A percentile compares a stretch with the other conserved stretches of the same genome.
Evolutionary conservation across 2,888 invertebrate genomes (phyloP).

Genomic region (Nymphalis polychloros): DNA sequence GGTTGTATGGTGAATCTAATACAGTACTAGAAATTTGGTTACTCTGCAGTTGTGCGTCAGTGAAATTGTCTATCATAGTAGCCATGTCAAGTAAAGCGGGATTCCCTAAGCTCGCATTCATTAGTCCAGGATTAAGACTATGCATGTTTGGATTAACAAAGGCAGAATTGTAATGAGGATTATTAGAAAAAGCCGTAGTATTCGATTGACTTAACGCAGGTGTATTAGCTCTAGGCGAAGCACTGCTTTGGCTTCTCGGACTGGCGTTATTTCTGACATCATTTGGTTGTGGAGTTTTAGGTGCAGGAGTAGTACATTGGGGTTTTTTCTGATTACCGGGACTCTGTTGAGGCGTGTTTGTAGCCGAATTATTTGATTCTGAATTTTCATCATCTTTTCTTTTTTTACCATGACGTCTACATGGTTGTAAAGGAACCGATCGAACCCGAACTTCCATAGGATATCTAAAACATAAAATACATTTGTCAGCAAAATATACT

Average conservation of each 20-base stretch:
- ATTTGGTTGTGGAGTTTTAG: conserved; percentile 67
- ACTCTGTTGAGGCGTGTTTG: conserved; percentile 61
- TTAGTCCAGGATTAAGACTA: conserved; percentile 67
- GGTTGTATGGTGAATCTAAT: conserved; percentile 85
- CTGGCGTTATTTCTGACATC: conserved; percentile 70
- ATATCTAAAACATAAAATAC: conserved; percentile 82
- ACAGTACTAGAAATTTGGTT: conserved; percentile 93
- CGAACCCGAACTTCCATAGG: conserved; percentile 93
- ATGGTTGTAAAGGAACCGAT: conserved; percentile 91
- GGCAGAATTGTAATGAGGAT: conserved; percentile 70
- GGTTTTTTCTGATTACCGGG: conserved; percentile 70
- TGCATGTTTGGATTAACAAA: conserved; percentile 76
- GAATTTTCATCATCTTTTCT: conserved; percentile 86
- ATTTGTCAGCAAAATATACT: conserved; percentile 2
- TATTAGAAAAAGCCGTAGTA: conserved; percentile 64
- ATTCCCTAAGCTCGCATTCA: conserved; percentile 75
- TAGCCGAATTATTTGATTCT: conserved; percentile 54
- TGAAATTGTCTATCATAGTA: conserved; percentile 88
- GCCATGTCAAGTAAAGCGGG: conserved; percentile 87
- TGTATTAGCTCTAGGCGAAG: conserved; percentile 78
- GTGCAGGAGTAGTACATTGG: conserved; percentile 63
- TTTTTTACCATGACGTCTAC: conserved; percentile 89
- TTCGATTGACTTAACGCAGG: conserved; percentile 69
- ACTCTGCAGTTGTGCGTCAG: conserved; percentile 89
- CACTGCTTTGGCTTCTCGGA: conserved; percentile 79